These are phyloP conservation scores for Triplophysa bombifrons DNA, from an alignment of 2,797 vertebrate genomes.

Conservation along the genomic window DNA sequence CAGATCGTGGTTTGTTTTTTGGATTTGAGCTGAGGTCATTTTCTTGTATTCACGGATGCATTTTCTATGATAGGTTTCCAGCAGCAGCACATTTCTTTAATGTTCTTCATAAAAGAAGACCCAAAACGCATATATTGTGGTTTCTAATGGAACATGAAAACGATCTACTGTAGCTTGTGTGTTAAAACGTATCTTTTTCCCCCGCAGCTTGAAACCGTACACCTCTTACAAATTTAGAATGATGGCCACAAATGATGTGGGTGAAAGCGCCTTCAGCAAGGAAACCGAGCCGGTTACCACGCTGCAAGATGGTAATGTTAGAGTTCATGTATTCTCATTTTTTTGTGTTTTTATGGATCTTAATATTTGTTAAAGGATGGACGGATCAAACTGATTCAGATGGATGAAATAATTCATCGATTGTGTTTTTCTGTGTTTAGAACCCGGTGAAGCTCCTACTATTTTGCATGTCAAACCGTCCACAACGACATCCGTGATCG, in stretches of 20 bases:
- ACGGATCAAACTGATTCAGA: neutral
- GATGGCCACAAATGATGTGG: conserved; percentile 86
- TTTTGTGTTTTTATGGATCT: neutral
- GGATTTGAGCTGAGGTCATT: neutral
- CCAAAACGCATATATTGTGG: neutral
- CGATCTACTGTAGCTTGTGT: neutral
- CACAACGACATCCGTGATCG: conserved; percentile 92
- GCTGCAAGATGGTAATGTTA: conserved; percentile 82
- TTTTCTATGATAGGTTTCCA: conserved; percentile 13
- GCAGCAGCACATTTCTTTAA: neutral
- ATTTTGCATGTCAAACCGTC: conserved; percentile 86
- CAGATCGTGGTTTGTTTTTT: neutral
- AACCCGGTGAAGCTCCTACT: conserved; percentile 88
- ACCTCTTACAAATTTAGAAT: conserved; percentile 85
- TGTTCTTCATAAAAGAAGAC: neutral
- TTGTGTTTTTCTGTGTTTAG: conserved; percentile 67
- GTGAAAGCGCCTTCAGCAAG: conserved; percentile 80
- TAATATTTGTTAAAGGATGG: neutral
- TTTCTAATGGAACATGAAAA: neutral
- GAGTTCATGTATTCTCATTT: conserved; percentile 29
- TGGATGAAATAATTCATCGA: neutral
- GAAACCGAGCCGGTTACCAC: conserved; percentile 83
- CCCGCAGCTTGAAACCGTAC: conserved; percentile 78
- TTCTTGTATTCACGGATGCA: neutral
- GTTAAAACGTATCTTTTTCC: conserved; percentile 11